phyloP scores from a whole-genome alignment of 2,888 invertebrate species.

The Prionchulus punctatus region DNA sequence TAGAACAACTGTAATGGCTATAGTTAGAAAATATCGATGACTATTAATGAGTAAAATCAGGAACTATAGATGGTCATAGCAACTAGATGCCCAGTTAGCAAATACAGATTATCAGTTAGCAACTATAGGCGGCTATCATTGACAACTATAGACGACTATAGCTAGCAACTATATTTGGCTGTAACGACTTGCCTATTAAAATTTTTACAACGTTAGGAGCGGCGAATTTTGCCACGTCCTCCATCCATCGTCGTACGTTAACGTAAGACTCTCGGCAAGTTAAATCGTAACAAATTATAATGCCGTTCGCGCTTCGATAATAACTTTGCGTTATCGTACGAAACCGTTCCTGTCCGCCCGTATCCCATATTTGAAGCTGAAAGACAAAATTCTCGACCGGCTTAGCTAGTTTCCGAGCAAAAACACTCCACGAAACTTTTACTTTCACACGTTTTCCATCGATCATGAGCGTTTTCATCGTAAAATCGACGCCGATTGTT shows the following conservation, averaged over 20 bases:
- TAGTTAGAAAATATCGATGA: no score
- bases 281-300: constrained; percentile 90
- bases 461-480: constrained; percentile 85
- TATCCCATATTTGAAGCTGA: constrained; percentile 88
- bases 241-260: constrained; percentile 81
- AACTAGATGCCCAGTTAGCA: no score
- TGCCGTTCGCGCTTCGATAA: constrained; percentile 88
- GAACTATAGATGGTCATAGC: no score
- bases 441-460: constrained; percentile 91
- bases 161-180: no score
- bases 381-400: constrained; percentile 10
- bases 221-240: constrained; percentile 82
- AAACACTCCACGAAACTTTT: constrained; percentile 17
- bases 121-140: no score
- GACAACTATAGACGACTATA: no score
- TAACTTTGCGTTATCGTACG: constrained; percentile 92
- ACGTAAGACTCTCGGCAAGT: constrained; percentile 79
- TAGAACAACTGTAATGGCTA: no score
- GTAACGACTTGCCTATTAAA: constrained; percentile 63
- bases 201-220: constrained; percentile 76
- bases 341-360: constrained; percentile 87
- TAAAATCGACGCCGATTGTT: constrained; percentile 93
- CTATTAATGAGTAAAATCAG: no score
- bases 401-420: background rate
- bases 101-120: no score